Base-by-base conservation (phyloP, 2,113 vertebrate genomes). In the Grammatotria lemairii region DNA sequence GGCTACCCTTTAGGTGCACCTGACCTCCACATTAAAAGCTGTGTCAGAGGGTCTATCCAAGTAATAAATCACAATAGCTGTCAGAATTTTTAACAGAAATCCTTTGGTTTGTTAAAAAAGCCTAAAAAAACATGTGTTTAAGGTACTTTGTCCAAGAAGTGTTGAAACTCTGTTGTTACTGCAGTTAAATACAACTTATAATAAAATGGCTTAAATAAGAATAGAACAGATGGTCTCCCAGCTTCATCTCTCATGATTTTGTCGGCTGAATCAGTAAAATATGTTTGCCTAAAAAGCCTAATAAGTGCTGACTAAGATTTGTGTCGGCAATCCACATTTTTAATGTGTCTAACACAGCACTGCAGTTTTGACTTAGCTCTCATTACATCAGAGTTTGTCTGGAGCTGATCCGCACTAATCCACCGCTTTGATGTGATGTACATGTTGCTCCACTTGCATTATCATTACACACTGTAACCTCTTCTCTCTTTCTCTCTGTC, bases 381-480 rank as follows among this genome's bases (percentile, higher is more conserved):
- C 89, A 85, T 92, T 88, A 91, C 63, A 58, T 14, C 80, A 21
- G 88, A 87, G 89, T 90, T 87, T 85, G 88, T 89, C 85, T 90
- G 88, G 14, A 84, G 92, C 91, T 93, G 86, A 93, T 85, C 91
- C 63, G 23, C 75, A 11, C 63, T 92, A 94, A 92, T 94, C 91
- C 91, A 21, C 54, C 1, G 58, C 91, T 93, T 88, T 92, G 89
- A 92, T 91, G 89, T 80, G 82, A 84, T 55, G 65, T 47, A 68
- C 82, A 80, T 83, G 87, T 42, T 75, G 81, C 81, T 83, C 16
- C 75, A 54, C 70, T 85, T 33, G 78, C 40, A 58, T 89, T 84
- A 87, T 86, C 82, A 75, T 86, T 47, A 54, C 51, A 87, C 88
- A 82, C 53, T 73, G 90, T 5, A 70, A 80, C 81, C 83, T 84